Evolutionary conservation across 2,888 invertebrate species (phyloP), one percentile per base, ranked within the genome.

Genomic region (Pilophorus perplexus): DNA sequence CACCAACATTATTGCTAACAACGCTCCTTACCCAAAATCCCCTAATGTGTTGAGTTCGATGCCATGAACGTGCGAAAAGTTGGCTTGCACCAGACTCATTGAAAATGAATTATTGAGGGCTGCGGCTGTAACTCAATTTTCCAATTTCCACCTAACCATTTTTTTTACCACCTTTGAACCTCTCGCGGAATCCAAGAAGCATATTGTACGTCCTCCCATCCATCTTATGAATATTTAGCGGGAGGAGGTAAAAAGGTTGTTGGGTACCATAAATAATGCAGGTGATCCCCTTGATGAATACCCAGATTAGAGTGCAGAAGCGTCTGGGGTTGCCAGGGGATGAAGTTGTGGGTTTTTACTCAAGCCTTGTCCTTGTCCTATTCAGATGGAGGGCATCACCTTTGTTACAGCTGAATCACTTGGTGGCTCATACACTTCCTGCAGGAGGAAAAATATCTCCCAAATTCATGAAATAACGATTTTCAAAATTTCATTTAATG

Each of bases 281-380:
- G 52, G 52, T 52, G 52, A 52, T 52, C 52, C 52, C 48, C 52
- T 52, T 52, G 52, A 52, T 52, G 52, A 52, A 52, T 52, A 52
- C 52, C 52, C 52, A 52, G 52, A 52, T 52, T 52, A 52, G 52
- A 52, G 52, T 52, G 52, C 52, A 27, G 52, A 52, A 28, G 25
- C 52, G 28, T 52, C 52, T 28, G 23, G 28, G 3, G 52, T 23
- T 28, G 52, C n/a, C 18, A 52, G 52, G 52, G 52, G 16, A 52
- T 28, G 52, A 28, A 28, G 27, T 52, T 52, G 52, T 28, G 33
- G 33, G 33, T 33, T 33, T 33, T 6, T 33, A 8, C 33, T 12
- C n/a, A n/a, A n/a, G n/a, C 33, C 33, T 33, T 33, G 33, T 33
- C 6, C 33, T 12, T n/a, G 12, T 33, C 33, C 27, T 16, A 52